Evolutionary conservation across 23 tunicate genomes (phyloP).

Genomic region (Styela clava): DNA sequence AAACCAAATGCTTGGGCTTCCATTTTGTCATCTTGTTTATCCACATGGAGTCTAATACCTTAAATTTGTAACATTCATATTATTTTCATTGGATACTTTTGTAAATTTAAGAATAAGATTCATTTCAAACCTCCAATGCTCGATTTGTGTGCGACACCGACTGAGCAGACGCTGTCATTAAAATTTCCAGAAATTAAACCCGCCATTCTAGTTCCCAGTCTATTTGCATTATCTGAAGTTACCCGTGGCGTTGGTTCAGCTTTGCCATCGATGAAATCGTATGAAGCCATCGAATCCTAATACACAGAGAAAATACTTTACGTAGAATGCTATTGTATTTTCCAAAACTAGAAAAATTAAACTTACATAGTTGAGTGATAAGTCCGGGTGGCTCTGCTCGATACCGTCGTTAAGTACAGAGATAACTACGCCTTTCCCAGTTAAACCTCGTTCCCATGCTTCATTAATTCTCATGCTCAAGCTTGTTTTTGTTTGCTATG

Average conservation of each 20-base stretch:
- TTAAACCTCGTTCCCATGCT: not conserved
- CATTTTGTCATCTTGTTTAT: not conserved
- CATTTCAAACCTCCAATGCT: not conserved
- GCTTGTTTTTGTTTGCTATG: not conserved
- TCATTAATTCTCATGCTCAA: not conserved
- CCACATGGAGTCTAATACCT: not conserved
- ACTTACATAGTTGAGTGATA: not conserved
- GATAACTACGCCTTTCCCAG: not conserved
- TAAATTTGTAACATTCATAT: too few relatives aligned
- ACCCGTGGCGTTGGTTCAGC: not conserved
- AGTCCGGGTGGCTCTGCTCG: not conserved
- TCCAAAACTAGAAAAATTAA: not conserved
- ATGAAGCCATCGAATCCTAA: not conserved
- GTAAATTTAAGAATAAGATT: too few relatives aligned
- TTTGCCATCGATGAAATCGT: not conserved
- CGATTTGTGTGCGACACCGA: not conserved
- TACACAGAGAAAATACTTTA: not conserved
- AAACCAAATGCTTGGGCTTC: constrained; percentile 1
- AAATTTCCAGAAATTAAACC: not conserved
- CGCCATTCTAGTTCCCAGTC: not conserved
- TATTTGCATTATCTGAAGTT: not conserved
- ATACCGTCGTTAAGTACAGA: not conserved
- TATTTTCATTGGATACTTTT: not conserved
- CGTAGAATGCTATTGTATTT: not conserved
- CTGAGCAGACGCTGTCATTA: not conserved